phyloP scores from a whole-genome alignment of 2,888 invertebrate species.

The Plebejus argus region DNA sequence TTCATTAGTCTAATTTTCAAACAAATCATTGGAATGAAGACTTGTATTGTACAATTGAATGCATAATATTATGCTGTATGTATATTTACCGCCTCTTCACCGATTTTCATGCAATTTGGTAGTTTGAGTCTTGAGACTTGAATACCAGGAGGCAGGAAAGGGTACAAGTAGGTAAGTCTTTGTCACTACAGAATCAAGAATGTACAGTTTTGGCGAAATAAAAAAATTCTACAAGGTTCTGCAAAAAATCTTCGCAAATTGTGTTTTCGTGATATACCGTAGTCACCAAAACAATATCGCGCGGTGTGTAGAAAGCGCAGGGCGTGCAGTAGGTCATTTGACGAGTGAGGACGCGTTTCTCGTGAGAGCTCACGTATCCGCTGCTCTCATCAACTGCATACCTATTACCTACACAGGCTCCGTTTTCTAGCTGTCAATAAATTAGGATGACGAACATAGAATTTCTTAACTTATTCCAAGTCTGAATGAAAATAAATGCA shows the following conservation, averaged over 20 bases:
- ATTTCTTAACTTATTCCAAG: background rate
- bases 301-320: constrained; percentile 17
- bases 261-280: background rate
- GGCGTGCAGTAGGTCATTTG: constrained; percentile 24
- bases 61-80: too few relatives aligned
- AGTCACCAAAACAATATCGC: background rate
- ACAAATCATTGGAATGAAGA: background rate
- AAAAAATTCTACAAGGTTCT: too few relatives aligned
- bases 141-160: too few relatives aligned
- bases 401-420: background rate
- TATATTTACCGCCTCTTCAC: background rate
- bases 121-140: too few relatives aligned
- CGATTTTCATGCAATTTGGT: too few relatives aligned
- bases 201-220: too few relatives aligned
- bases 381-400: constrained; percentile 12
- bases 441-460: background rate
- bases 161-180: too few relatives aligned
- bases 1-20: too few relatives aligned
- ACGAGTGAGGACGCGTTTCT: constrained; percentile 22
- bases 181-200: too few relatives aligned
- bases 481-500: too few relatives aligned
- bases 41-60: background rate
- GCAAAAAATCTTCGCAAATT: too few relatives aligned
- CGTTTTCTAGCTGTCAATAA: constrained; percentile 4
- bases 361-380: constrained; percentile 11